A percentile compares a stretch with the other conserved stretches of the same genome.
Evolutionary conservation across 92 coral and sea anemone species (phyloP).

Genomic region (Zoanthus solanderi): DNA sequence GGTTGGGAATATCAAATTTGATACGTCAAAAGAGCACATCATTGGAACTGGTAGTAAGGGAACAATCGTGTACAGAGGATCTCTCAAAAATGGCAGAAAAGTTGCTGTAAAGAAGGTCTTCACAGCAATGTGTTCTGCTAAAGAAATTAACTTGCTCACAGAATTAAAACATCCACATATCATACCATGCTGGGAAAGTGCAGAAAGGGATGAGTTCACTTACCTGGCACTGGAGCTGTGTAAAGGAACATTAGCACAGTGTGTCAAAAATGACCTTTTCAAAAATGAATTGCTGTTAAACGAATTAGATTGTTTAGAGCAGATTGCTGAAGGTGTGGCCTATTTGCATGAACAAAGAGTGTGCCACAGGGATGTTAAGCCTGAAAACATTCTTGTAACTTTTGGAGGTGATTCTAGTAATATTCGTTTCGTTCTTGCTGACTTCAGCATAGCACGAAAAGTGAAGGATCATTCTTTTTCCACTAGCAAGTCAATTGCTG

Average conservation of each 20-base stretch:
- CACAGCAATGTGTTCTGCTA: background rate
- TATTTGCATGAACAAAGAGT: background rate
- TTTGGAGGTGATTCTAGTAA: background rate
- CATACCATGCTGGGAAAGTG: background rate
- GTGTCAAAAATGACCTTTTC: constrained; percentile 8
- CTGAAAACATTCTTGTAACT: constrained; percentile 28
- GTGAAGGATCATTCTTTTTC: constrained; percentile 2
- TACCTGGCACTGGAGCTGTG: constrained; percentile 32
- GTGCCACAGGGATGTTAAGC: constrained; percentile 40
- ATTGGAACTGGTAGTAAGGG: constrained; percentile 36
- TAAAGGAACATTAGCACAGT: constrained; percentile 17
- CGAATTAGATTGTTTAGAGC: constrained; percentile 6
- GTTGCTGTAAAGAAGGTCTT: constrained; percentile 28
- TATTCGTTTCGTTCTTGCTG: constrained; percentile 21
- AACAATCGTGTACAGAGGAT: constrained; percentile 25
- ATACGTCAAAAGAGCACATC: background rate
- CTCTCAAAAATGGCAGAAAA: background rate
- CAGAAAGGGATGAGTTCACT: background rate
- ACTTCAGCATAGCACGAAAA: constrained; percentile 37
- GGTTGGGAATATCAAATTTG: constrained; percentile 23
- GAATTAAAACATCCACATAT: constrained; percentile 2
- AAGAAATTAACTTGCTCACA: constrained; percentile 9
- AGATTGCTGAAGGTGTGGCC: constrained; percentile 9
- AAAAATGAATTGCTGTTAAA: constrained; percentile 7
- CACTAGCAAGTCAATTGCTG: constrained; percentile 21